phyloP scores from a whole-genome alignment of 2,888 invertebrate species.

The Amphimallon solstitiale region DNA sequence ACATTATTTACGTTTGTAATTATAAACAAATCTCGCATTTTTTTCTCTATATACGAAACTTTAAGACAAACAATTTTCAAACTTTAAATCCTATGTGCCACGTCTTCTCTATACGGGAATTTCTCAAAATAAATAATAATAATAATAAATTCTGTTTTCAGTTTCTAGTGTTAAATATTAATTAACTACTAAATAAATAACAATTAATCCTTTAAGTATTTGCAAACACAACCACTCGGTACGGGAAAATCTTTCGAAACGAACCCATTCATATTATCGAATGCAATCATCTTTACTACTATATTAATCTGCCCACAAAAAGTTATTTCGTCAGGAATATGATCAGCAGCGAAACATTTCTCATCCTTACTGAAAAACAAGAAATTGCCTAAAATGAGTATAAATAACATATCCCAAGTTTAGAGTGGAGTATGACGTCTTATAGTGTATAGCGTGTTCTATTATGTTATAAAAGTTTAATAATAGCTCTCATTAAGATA shows the following conservation, averaged over 20 bases:
- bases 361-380: conserved; percentile 6
- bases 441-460: too few species aligned
- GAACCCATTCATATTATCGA: neutral
- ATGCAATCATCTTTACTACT: conserved; percentile 3
- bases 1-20: too few species aligned
- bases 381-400: neutral
- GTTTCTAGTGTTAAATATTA: neutral
- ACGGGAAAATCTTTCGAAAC: neutral
- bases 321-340: neutral
- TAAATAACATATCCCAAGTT: too few species aligned
- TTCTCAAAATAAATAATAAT: too few species aligned
- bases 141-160: too few species aligned
- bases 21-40: too few species aligned
- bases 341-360: neutral
- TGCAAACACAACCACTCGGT: conserved; percentile 14
- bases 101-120: too few species aligned
- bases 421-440: too few species aligned
- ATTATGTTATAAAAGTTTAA: neutral
- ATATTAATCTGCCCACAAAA: conserved; percentile 1
- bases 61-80: too few species aligned
- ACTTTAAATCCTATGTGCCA: too few species aligned
- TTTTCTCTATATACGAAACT: too few species aligned
- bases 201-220: neutral
- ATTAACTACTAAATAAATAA: neutral
- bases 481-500: too few species aligned